Evolutionary conservation across 2,888 invertebrate genomes (phyloP).

Genomic region (Camptogramma bilineatum): DNA sequence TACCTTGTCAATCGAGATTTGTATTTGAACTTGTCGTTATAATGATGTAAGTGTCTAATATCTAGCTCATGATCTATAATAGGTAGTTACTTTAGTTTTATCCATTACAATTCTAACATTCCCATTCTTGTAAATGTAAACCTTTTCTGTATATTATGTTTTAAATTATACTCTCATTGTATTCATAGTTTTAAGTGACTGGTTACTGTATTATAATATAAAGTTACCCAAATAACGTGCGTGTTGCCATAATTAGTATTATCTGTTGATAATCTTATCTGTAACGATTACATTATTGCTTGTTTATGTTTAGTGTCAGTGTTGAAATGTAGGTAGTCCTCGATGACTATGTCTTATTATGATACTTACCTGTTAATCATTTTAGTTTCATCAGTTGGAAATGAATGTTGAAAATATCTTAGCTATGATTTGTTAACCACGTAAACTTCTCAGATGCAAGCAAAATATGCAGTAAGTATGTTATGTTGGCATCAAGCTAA

Average conservation of each 20-base stretch:
- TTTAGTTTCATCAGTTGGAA: background rate
- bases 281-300: constrained; percentile 15
- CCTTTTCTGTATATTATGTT: constrained; percentile 73
- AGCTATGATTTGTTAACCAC: background rate
- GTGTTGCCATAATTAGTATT: constrained; percentile 78
- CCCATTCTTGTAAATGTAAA: constrained; percentile 70
- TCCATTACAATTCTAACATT: constrained; percentile 45
- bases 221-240: constrained; percentile 77
- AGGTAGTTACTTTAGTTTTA: constrained; percentile 29
- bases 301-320: constrained; percentile 8
- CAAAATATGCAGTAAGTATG: constrained; percentile 47
- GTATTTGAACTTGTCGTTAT: constrained; percentile 21
- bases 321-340: background rate
- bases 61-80: constrained; percentile 13
- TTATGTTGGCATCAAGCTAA: constrained; percentile 55
- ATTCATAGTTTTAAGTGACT: constrained; percentile 47
- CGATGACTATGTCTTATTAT: background rate
- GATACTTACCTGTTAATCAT: background rate
- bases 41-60: constrained; percentile 9
- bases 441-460: constrained; percentile 9
- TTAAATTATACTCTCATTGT: constrained; percentile 43
- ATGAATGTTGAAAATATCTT: background rate
- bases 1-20: constrained; percentile 43
- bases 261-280: constrained; percentile 31
- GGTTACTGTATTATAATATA: constrained; percentile 58